Evolutionary conservation across 2,797 vertebrate species (phyloP).

Genomic region (Acomys russatus): DNA sequence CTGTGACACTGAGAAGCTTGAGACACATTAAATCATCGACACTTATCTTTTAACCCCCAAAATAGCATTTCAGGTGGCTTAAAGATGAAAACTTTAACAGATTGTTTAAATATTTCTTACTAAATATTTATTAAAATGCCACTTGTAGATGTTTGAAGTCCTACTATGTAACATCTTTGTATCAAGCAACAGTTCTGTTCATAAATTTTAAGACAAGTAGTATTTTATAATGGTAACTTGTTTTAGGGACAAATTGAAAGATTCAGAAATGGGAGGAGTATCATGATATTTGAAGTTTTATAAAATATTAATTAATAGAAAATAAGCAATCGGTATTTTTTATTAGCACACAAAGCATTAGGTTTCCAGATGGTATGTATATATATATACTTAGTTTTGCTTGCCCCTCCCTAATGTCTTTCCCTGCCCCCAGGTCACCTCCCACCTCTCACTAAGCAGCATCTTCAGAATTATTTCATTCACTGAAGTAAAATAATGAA

Average conservation of each 20-base stretch:
- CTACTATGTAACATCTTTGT: not conserved
- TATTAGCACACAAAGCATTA: not conserved
- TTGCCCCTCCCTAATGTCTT: too few relatives aligned
- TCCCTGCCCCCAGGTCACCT: too few relatives aligned
- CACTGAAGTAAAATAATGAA: constrained; percentile 52
- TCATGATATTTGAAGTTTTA: constrained; percentile 24
- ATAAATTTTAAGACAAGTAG: not conserved
- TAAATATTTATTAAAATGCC: not conserved
- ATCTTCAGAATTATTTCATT: constrained; percentile 21
- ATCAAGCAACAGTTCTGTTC: not conserved
- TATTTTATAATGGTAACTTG: not conserved
- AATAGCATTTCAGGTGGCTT: not conserved
- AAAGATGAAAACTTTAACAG: constrained; percentile 23
- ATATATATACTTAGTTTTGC: too few relatives aligned
- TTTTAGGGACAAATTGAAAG: constrained; percentile 4
- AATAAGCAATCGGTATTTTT: not conserved
- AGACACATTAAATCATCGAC: constrained; percentile 21
- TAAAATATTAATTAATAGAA: not conserved
- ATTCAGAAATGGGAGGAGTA: constrained; percentile 28
- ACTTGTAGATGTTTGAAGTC: constrained; percentile 9
- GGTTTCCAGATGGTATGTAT: not conserved
- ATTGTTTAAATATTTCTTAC: not conserved
- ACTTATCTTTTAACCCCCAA: not conserved
- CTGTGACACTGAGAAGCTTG: not conserved
- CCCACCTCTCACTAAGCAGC: not conserved